Conservation (phyloP, 2,797 vertebrate species). For the Hephaestus fuliginosus region DNA sequence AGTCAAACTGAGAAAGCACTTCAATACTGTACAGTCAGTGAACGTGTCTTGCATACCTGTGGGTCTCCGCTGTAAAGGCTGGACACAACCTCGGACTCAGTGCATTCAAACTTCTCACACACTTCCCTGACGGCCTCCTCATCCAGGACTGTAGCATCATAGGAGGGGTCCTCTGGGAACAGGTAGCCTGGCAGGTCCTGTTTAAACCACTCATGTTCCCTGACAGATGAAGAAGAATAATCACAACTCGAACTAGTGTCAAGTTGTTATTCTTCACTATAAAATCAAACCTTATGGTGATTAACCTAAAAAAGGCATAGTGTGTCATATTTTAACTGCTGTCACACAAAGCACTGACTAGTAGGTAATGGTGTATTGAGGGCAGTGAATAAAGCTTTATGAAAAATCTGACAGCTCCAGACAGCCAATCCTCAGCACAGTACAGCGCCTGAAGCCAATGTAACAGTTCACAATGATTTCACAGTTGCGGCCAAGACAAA, state of each 20-base stretch:
- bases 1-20: background rate
- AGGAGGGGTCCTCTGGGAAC: slow-evolving; percentile 97
- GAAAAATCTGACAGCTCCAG: background rate
- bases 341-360: background rate
- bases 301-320: background rate
- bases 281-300: background rate
- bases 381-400: background rate
- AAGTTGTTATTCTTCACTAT: background rate
- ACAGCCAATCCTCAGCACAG: background rate
- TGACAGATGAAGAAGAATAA: slow-evolving; percentile 43
- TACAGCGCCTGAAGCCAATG: background rate
- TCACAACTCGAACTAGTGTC: background rate
- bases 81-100: slow-evolving; percentile 93
- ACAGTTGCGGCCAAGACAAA: too few species aligned
- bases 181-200: slow-evolving; percentile 96
- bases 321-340: slow-evolving; percentile 8
- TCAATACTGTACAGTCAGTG: too few species aligned
- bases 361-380: background rate
- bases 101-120: slow-evolving; percentile 98
- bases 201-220: slow-evolving; percentile 98
- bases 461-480: background rate
- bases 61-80: slow-evolving; percentile 97
- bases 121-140: slow-evolving; percentile 97
- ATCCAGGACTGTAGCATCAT: slow-evolving; percentile 93
- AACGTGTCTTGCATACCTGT: slow-evolving; percentile 73